Evolutionary conservation across 1,140 invertebrate species (phyloP), one percentile per base, ranked within the genome.

Genomic region (Rhynchophorus ferrugineus): DNA sequence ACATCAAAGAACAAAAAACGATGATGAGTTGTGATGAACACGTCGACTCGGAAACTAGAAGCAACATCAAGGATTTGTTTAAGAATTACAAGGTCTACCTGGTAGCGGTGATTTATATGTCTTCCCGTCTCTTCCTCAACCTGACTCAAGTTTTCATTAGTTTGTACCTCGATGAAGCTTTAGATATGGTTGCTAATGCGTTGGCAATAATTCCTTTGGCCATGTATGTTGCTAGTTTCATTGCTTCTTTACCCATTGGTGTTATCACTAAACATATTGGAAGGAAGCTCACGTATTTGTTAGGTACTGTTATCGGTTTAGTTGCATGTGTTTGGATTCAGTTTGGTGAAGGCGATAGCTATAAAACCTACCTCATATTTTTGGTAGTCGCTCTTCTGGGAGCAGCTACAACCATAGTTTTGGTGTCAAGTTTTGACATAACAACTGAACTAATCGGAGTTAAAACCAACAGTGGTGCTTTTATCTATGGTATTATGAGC

Each of bases 401-500:
- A 49, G 76, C 82, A 52, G 85, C 85, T 8, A 84, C 87, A 42
- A 86, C 91, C 0, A 82, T 90, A 20, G 83, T 96, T 71, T 71
- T 95, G 17, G 85, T 97, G n/a, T 93, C 90, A 20, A 91, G 91
- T 68, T 73, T 96, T 14, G 83, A 89, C 6, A 79, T 95, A 56
- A 94, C 89, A 5, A 84, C 91, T 19, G 91, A 96, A 73, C 75
- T 95, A 19, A 95, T 97, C 57, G 91, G 90, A 16, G 74, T 80
- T 22, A 87, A 87, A 66, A 87, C 85, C 0, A 81, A 87, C 61
- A 90, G 81, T 59, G 89, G 91, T 14, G 94, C 93, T 37, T 96
- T 96, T 74, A 87, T 97, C 7, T 97, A 94, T 73, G 94, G 94
- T 11, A 76, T 89, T 18, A 95, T 97, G 92, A 95, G 91, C 74